Evolutionary conservation across 2,113 vertebrate species (phyloP).

Genomic region (Heliornis fulica): DNA sequence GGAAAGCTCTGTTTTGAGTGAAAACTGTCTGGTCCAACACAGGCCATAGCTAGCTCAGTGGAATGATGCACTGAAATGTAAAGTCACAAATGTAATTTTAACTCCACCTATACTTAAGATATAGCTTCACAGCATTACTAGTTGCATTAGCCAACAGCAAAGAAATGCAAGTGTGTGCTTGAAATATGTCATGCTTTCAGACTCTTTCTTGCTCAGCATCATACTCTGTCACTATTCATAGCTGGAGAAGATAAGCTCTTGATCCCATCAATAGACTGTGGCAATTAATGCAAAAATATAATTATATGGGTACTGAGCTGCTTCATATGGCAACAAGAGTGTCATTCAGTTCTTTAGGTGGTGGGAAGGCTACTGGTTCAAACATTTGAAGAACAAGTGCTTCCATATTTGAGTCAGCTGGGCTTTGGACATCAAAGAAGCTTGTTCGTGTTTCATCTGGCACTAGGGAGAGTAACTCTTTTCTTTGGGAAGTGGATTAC

Average conservation of each 20-base stretch:
- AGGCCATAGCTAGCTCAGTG: accelerated
- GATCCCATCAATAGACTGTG: not conserved
- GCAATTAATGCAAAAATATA: not conserved
- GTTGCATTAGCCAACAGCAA: not conserved
- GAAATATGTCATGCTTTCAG: not conserved
- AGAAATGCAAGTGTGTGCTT: not conserved
- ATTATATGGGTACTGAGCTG: not conserved
- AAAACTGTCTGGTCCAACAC: not conserved
- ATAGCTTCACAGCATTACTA: not conserved
- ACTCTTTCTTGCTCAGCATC: not conserved
- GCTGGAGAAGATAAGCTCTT: not conserved
- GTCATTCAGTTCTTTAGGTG: not conserved
- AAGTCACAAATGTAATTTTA: not conserved
- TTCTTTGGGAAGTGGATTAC: not conserved
- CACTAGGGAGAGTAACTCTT: not conserved
- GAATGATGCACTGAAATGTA: not conserved
- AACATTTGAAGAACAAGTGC: not conserved
- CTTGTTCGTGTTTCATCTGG: not conserved
- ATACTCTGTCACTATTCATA: not conserved
- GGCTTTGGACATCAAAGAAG: not conserved
- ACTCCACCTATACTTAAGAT: not conserved
- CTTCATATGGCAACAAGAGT: not conserved
- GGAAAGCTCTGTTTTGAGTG: not conserved
- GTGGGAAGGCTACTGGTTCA: not conserved
- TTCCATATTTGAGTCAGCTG: not conserved